phyloP scores from a whole-genome alignment of 2,113 vertebrate genomes.

The Microtus oregoni region DNA sequence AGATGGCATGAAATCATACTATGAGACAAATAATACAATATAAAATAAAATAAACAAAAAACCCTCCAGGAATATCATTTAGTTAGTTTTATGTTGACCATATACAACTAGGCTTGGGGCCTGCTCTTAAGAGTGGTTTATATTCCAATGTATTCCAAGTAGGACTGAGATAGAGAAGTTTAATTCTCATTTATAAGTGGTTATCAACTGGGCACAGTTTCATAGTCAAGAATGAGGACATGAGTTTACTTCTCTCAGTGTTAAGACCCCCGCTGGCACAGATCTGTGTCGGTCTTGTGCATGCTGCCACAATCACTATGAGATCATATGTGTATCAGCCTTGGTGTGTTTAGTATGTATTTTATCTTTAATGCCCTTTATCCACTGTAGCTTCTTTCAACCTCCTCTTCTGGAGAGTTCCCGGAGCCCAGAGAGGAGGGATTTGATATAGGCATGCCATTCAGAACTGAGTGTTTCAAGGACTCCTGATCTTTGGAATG shows the following conservation, averaged over 20 bases:
- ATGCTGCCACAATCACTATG: not conserved
- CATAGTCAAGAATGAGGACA: too few species aligned
- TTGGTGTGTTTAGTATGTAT: not conserved
- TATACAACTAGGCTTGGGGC: not conserved
- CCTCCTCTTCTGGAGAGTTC: not conserved
- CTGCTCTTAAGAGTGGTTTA: not conserved
- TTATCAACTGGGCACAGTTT: not conserved
- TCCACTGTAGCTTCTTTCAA: not conserved
- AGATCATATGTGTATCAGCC: not conserved
- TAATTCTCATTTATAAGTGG: not conserved
- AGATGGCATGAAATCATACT: not conserved
- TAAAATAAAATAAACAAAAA: too few species aligned
- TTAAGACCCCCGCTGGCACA: not conserved
- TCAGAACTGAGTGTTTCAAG: not conserved
- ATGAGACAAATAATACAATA: too few species aligned
- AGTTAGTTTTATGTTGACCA: not conserved
- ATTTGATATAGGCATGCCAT: not conserved
- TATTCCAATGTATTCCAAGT: not conserved
- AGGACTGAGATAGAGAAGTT: not conserved
- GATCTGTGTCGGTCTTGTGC: not conserved
- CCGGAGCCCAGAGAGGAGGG: not conserved
- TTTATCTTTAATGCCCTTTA: not conserved
- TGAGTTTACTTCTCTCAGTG: not conserved
- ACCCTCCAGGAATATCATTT: not conserved
- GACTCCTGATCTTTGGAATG: not conserved